phyloP scores from a whole-genome alignment of 2,797 vertebrate genomes.

The Zalophus californianus region DNA sequence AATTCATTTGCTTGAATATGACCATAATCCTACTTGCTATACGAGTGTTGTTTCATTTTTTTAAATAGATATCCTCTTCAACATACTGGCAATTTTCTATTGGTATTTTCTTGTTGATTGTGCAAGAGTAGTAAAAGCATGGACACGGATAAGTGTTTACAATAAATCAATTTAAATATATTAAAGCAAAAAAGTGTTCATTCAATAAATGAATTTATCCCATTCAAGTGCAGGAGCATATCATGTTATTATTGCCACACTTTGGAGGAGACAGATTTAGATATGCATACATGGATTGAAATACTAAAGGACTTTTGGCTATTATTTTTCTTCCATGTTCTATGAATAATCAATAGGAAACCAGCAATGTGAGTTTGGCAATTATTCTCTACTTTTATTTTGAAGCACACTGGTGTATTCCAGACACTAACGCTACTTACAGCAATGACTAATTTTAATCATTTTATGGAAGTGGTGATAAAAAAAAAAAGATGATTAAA shows the following conservation, averaged over 20 bases:
- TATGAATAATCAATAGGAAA: constrained; percentile 47
- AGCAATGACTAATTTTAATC: constrained; percentile 68
- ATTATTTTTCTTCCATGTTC: not conserved
- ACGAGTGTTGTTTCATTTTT: too few species aligned
- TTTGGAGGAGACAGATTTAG: not conserved
- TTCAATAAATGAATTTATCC: not conserved
- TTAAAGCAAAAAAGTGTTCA: not conserved
- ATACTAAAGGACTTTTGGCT: not conserved
- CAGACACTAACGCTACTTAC: constrained; percentile 50
- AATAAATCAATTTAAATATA: not conserved
- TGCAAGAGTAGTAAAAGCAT: not conserved
- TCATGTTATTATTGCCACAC: not conserved
- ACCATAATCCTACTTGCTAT: too few species aligned
- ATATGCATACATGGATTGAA: not conserved
- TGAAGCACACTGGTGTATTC: not conserved
- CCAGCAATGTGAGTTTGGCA: not conserved
- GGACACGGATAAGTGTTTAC: not conserved
- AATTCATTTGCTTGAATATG: too few species aligned
- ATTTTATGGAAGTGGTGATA: not conserved
- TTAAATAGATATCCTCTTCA: not conserved
- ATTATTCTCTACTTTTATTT: constrained; percentile 46
- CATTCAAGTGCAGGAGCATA: not conserved
- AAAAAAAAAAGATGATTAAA: constrained; percentile 22
- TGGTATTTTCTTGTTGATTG: not conserved
- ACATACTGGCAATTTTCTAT: not conserved